Evolutionary conservation across 2,888 invertebrate species (phyloP).

Genomic region (Glaucopsyche alexis): DNA sequence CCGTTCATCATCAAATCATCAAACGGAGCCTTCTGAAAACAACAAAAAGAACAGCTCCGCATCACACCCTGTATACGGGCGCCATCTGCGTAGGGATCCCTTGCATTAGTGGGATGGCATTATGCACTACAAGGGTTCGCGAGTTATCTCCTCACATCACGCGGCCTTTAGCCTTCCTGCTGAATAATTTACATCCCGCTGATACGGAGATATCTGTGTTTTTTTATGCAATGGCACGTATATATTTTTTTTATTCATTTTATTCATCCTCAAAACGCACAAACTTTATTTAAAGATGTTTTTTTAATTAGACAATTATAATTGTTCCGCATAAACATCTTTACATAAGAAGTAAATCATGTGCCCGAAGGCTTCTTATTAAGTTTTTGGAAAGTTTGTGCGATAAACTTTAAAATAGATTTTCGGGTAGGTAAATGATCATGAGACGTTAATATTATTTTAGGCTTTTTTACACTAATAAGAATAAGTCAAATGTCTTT

Average conservation of each 20-base stretch:
- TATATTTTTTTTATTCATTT: background rate
- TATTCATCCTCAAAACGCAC: background rate
- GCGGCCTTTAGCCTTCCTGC: constrained; percentile 47
- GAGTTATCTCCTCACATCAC: constrained; percentile 73
- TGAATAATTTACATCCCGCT: constrained; percentile 62
- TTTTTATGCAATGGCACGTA: constrained; percentile 41
- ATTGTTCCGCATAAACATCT: background rate
- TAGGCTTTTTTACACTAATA: too few relatives aligned
- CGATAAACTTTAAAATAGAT: too few relatives aligned
- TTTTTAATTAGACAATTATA: background rate
- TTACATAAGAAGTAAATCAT: background rate
- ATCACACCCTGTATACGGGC: constrained; percentile 59
- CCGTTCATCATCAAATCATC: background rate
- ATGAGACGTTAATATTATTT: too few relatives aligned
- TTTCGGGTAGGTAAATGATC: too few relatives aligned
- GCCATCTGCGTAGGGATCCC: constrained; percentile 74
- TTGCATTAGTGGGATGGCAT: constrained; percentile 77
- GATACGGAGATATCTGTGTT: constrained; percentile 50
- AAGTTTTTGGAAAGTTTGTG: too few relatives aligned
- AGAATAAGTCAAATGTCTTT: too few relatives aligned
- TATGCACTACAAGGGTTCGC: constrained; percentile 75
- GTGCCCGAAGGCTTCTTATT: too few relatives aligned
- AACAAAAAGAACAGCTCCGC: constrained; percentile 35
- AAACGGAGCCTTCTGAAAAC: constrained; percentile 16
- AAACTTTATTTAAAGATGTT: background rate